Conservation (phyloP, 2,888 invertebrate genomes). For the Magallana nippona region DNA sequence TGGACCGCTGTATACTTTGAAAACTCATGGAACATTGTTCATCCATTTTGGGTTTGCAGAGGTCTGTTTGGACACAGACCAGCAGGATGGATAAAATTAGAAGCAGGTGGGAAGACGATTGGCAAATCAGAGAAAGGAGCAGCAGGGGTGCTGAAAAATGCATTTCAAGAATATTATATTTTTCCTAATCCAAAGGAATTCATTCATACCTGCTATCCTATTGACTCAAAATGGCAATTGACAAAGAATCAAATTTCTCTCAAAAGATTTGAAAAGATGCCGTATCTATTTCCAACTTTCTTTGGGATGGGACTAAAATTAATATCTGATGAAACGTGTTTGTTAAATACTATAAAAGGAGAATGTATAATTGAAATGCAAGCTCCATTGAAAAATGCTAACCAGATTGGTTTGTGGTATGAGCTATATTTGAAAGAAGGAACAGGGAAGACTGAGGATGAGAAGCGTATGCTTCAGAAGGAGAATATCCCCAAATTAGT, state of each 20-base stretch:
- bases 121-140: slow-evolving; percentile 38
- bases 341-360: slow-evolving; percentile 39
- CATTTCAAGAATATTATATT: slow-evolving; percentile 59
- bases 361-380: slow-evolving; percentile 51
- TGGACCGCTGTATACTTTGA: slow-evolving; percentile 56
- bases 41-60: slow-evolving; percentile 58
- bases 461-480: background rate
- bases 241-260: slow-evolving; percentile 37
- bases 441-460: background rate
- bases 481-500: slow-evolving; percentile 32
- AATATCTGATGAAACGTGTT: slow-evolving; percentile 1
- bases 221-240: slow-evolving; percentile 55
- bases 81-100: slow-evolving; percentile 59
- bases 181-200: slow-evolving; percentile 57
- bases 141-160: slow-evolving; percentile 50
- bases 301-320: slow-evolving; percentile 37
- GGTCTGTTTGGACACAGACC: slow-evolving; percentile 53
- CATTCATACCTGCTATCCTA: slow-evolving; percentile 54
- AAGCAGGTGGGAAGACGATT: slow-evolving; percentile 50
- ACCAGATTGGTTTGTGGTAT: slow-evolving; percentile 54
- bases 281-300: slow-evolving; percentile 53
- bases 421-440: slow-evolving; percentile 53
- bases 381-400: slow-evolving; percentile 51
- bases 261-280: slow-evolving; percentile 51
- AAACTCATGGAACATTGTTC: slow-evolving; percentile 55